Percentiles rank a stretch among this genome's conserved stretches.
Evolutionary conservation across 2,797 vertebrate species (phyloP).

Genomic region (Lycodopsis pacificus): DNA sequence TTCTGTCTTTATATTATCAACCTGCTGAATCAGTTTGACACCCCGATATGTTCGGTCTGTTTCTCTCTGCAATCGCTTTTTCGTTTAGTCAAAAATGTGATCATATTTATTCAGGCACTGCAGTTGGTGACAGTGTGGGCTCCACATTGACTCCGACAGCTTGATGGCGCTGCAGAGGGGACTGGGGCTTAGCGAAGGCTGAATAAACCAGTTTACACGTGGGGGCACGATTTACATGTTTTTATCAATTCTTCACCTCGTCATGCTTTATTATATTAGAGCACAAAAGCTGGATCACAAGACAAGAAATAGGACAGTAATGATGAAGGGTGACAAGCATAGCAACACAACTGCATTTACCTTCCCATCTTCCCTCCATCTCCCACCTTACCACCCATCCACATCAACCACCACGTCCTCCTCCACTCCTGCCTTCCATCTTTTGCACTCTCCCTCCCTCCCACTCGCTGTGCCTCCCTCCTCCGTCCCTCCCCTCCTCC

Average conservation of each 20-base stretch:
- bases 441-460: constrained; percentile 9
- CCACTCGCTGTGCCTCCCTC: background rate
- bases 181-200: background rate
- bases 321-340: constrained; percentile 22
- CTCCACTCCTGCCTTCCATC: constrained; percentile 1
- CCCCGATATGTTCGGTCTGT: background rate
- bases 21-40: background rate
- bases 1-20: too few species aligned
- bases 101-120: background rate
- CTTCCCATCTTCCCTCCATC: constrained; percentile 14
- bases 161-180: background rate
- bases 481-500: constrained; percentile 5
- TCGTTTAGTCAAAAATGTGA: background rate
- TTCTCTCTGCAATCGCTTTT: background rate
- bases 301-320: background rate
- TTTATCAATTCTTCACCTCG: background rate
- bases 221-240: background rate
- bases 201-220: background rate
- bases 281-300: background rate
- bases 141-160: background rate
- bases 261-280: constrained; percentile 6
- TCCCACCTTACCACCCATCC: constrained; percentile 5
- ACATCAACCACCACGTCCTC: constrained; percentile 12
- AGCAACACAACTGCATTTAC: constrained; percentile 19
- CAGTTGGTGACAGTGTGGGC: background rate